Evolutionary conservation across 1,140 invertebrate species (phyloP), one percentile per base, ranked within the genome.

Genomic region (Anagrus nilaparvatae): DNA sequence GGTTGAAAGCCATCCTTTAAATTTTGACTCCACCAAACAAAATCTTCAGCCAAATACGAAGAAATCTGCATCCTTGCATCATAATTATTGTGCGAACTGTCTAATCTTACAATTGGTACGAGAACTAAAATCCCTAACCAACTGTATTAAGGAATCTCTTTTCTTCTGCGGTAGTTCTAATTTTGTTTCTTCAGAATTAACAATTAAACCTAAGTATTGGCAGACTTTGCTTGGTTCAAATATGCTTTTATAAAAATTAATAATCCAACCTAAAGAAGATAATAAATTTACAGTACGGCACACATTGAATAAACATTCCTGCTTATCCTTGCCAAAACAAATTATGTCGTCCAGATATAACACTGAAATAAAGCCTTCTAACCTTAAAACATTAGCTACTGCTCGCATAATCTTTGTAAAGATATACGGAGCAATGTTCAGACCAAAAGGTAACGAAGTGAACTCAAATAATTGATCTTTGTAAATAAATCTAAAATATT

Each of bases 361-460:
- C 14, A 39, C 27, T 3, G 27, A 29, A 3, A 25, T 4, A 14
- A 14, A 27, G 17, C 36, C 27, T 16, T 28, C 27, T n/a, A 6
- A 10, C 27, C 24, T 39, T 13, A 36, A n/a, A 8, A 5, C 19
- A 36, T 5, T 8, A 12, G 21, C 19, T 19, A 36, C 19, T 7
- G 34, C 18, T 36, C 21, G 19, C 19, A 36, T n/a, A n/a, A 36
- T 5, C 20, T 36, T 36, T 17, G 34, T 36, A 21, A 36, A 36
- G 3, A 38, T 13, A 12, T 38, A 38, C 27, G 24, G 35, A 16
- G 35, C 35, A 5, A 17, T 24, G 14, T 25, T 24, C 5, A 38
- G 35, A 5, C 35, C 35, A 16, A 38, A 38, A 3, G 35, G 24
- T 27, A 38, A 38, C n/a, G n/a, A n/a, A n/a, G n/a, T n/a, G n/a